phyloP scores from a whole-genome alignment of 2,797 vertebrate genomes.

The Pogoniulus pusillus region DNA sequence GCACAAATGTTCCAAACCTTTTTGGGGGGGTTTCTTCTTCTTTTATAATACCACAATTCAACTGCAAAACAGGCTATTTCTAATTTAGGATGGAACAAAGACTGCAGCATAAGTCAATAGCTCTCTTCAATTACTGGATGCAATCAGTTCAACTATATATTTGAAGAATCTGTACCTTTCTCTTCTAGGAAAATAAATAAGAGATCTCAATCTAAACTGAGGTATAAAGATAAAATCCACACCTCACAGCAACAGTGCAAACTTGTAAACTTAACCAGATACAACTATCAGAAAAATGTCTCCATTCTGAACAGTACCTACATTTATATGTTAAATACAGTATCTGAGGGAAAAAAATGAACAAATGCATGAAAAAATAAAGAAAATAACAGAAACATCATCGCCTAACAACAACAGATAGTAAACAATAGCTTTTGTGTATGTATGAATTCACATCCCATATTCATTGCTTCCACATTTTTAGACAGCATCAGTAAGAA shows the following conservation, averaged over 20 bases:
- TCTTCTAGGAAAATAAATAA: background rate
- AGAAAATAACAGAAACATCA: background rate
- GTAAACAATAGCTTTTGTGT: background rate
- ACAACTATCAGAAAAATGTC: background rate
- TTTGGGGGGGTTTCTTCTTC: background rate
- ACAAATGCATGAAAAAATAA: background rate
- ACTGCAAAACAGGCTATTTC: background rate
- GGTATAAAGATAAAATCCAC: background rate
- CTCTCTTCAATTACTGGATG: background rate
- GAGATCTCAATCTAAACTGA: background rate
- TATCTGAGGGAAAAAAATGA: background rate
- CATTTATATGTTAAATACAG: background rate
- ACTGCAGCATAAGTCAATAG: slow-evolving; percentile 10
- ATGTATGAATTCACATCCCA: background rate
- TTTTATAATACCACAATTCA: background rate
- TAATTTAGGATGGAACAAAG: slow-evolving; percentile 22
- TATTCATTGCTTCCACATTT: background rate
- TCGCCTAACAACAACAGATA: background rate
- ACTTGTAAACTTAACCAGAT: background rate
- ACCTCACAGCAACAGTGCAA: background rate
- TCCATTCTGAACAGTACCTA: background rate
- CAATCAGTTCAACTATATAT: slow-evolving; percentile 7
- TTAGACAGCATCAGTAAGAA: background rate
- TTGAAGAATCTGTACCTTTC: background rate
- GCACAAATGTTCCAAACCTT: slow-evolving; percentile 43